Evolutionary conservation across 2,797 vertebrate genomes (phyloP), one percentile per base, ranked within the genome.

Genomic region (Cheirogaleus major): DNA sequence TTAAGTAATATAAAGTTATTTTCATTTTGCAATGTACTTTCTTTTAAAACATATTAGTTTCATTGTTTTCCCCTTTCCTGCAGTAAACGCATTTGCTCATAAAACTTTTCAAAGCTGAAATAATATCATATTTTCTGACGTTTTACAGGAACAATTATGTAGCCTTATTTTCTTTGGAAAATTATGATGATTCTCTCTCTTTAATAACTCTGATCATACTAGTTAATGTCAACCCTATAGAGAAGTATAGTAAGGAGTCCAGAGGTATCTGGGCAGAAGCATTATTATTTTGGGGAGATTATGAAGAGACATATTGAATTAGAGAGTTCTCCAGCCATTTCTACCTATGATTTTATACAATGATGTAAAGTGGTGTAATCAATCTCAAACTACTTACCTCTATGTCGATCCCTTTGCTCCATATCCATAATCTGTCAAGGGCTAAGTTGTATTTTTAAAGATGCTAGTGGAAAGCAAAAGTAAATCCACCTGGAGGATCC

Each of bases 151-250:
- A 57, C 27, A 87, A 70, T 50, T 63, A 75, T 17, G 3, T 20
- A 79, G 45, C 18, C 30, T 89, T 89, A 35, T 86, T 93, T 78
- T 91, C 65, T 95, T 92, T 95, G 50, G 67, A 86, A 75, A 88
- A 84, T 89, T 67, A 79, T 67, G 73, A 55, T 69, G 27, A 89
- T 32, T 96, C 75, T n/a, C 23, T 85, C 55, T 85, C 38, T 48
- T 93, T 91, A 75, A 85, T 85, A 75, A 65, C 23, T 78, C 35
- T 55, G 30, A 61, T 69, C 73, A 72, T 67, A 50, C 32, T 18
- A 82, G 43, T 89, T 92, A 92, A 86, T 92, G 91, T 61, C 15
- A 73, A n/a, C 18, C 55, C 69, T 73, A 20, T 45, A 41, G 69
- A 63, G 79, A 89, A 43, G 18, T 67, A 35, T 13, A 23, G 32